phyloP scores from a whole-genome alignment of 1,140 invertebrate genomes.

The Drosophila seguyi region DNA sequence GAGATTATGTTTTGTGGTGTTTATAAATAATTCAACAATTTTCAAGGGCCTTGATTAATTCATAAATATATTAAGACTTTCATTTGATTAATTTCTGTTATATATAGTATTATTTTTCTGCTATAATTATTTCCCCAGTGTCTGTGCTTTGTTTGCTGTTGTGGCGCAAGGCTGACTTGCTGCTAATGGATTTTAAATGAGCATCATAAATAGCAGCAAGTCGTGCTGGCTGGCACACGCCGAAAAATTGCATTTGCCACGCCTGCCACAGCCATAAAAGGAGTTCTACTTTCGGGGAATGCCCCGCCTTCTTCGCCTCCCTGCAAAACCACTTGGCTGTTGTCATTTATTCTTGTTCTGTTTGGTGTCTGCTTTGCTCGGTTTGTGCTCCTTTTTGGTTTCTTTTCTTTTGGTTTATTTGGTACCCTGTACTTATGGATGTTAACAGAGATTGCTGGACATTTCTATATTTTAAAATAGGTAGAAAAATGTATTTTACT shows the following conservation, averaged over 20 bases:
- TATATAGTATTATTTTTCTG: too few species aligned
- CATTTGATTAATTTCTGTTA: background rate
- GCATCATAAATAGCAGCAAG: conserved; percentile 79
- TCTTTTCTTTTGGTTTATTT: conserved; percentile 7
- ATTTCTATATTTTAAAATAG: background rate
- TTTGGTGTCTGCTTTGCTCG: conserved; percentile 58
- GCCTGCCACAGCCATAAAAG: conserved; percentile 47
- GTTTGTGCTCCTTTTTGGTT: conserved; percentile 14
- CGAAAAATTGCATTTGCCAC: conserved; percentile 53
- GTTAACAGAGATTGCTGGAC: accelerated
- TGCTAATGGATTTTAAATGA: conserved; percentile 85
- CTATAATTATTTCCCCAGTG: background rate
- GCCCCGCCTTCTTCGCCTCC: background rate
- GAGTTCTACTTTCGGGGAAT: conserved; percentile 35
- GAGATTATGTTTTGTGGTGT: background rate
- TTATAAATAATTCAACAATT: background rate
- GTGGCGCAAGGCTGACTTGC: conserved; percentile 61
- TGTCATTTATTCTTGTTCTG: conserved; percentile 76
- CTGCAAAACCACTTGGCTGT: conserved; percentile 55
- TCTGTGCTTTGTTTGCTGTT: conserved; percentile 18
- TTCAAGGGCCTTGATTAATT: background rate
- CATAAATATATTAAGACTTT: too few species aligned
- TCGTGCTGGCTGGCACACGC: conserved; percentile 34
- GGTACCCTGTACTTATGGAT: conserved; percentile 9
- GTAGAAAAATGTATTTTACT: background rate